Evolutionary conservation across 2,797 vertebrate genomes (phyloP).

Genomic region (Cottoperca gobio): DNA sequence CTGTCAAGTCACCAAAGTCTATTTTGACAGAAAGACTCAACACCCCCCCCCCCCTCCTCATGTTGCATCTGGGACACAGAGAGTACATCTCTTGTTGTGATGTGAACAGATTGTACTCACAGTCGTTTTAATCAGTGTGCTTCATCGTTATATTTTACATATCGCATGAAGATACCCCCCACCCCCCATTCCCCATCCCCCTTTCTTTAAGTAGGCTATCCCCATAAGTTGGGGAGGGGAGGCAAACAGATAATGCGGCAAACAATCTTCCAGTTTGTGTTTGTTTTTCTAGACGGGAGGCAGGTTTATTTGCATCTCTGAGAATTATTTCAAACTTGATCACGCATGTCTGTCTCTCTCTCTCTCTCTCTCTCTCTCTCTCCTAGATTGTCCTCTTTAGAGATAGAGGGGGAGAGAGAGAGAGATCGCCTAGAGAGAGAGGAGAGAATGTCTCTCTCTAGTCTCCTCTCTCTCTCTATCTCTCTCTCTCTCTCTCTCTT

Average conservation of each 20-base stretch:
- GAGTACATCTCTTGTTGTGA: constrained; percentile 1
- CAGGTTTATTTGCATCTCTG: constrained; percentile 51
- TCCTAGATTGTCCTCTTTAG: too few species aligned
- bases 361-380: constrained; percentile 36
- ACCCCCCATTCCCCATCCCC: background rate
- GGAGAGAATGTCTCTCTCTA: too few species aligned
- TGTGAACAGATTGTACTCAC: constrained; percentile 10
- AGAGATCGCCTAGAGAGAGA: too few species aligned
- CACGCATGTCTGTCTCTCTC: constrained; percentile 34
- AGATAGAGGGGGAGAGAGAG: too few species aligned
- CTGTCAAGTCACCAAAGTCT: constrained; percentile 30
- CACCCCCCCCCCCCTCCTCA: background rate
- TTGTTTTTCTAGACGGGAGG: background rate
- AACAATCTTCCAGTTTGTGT: constrained; percentile 31
- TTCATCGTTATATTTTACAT: background rate
- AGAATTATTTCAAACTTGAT: constrained; percentile 69
- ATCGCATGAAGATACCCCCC: constrained; percentile 1
- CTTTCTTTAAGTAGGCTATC: constrained; percentile 49
- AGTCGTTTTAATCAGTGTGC: background rate
- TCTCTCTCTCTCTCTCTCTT: constrained; percentile 30
- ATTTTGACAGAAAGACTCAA: constrained; percentile 10
- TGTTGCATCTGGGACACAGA: constrained; percentile 27
- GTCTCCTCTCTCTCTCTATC: too few species aligned
- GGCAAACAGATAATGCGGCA: constrained; percentile 58
- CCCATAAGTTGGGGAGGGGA: constrained; percentile 40